Evolutionary conservation across 2,113 vertebrate genomes (phyloP), one percentile per base, ranked within the genome.

Genomic region (Ivindomyrus marchei): DNA sequence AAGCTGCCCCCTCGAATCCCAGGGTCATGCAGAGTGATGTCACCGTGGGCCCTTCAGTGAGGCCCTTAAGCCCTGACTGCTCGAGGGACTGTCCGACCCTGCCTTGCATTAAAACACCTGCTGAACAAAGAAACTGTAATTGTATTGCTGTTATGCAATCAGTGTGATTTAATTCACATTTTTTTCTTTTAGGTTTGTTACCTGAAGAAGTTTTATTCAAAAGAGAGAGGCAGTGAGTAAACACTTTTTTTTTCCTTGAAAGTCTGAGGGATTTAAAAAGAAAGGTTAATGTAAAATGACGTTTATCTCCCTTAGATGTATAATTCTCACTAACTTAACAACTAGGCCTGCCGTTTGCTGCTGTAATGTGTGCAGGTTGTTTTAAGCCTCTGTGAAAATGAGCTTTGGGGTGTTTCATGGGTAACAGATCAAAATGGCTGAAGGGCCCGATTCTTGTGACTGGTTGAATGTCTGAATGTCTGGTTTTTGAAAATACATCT

Each of bases 151-250:
- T 42, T 83, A 42, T 21, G n/a, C 7, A 45, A 21, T 45, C 17
- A 24, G 15, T 11, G 52, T 88, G 17, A 88, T 70, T 83, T 85
- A 47, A 0, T 89, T 84, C n/a, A 62, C 70, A n/a, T 88, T 45
- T 84, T 46, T 90, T 53, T 56, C 39, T 66, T 85, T 1, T 94
- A 98, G 93, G 91, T 97, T 89, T 93, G 95, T 66, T 96, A 93
- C 93, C 94, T 97, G 83, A 96, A 94, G 89, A 97, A 91, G 95
- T 94, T 95, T 9, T 95, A 93, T 91, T 96, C 96, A 52, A 98
- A 97, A 95, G 97, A 92, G 91, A 97, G 98, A 93, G 98, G 97
- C 96, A 96, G 98, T 98, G 96, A 96, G 98, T 96, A 92, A 91
- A 36, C 21, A 11, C 21, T 24, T 9, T 15, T 56, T 7, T 7